These are phyloP conservation scores for Diorhabda sublineata DNA, from an alignment of 1,140 invertebrate genomes.

Conservation along the genomic window DNA sequence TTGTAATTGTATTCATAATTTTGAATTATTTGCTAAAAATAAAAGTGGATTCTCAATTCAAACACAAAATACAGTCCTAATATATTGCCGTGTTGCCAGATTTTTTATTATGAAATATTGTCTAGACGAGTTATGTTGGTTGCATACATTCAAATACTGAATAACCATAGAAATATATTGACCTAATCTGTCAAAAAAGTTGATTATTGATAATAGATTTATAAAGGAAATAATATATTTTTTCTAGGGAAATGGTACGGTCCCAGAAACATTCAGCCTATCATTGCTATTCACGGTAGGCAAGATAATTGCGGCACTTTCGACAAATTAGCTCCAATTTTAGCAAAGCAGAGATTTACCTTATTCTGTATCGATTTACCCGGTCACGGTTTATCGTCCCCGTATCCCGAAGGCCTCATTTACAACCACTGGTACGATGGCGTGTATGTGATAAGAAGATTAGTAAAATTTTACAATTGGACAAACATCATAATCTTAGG, in stretches of 20 bases:
- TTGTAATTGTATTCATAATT: too few species aligned
- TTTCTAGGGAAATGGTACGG: slow-evolving; percentile 73
- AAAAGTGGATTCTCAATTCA: too few species aligned
- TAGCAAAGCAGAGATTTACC: slow-evolving; percentile 56
- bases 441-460: slow-evolving; percentile 64
- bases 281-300: slow-evolving; percentile 82
- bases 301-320: slow-evolving; percentile 87
- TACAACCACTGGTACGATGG: slow-evolving; percentile 81
- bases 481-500: slow-evolving; percentile 72
- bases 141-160: too few species aligned
- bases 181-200: too few species aligned
- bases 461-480: slow-evolving; percentile 77
- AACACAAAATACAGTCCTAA: too few species aligned
- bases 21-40: too few species aligned
- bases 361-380: slow-evolving; percentile 73
- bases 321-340: slow-evolving; percentile 69
- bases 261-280: slow-evolving; percentile 61
- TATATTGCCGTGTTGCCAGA: too few species aligned
- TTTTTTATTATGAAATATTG: too few species aligned
- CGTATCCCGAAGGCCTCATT: slow-evolving; percentile 61
- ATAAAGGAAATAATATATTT: too few species aligned
- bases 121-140: too few species aligned
- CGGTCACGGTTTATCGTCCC: slow-evolving; percentile 78
- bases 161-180: too few species aligned
- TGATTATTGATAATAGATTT: too few species aligned